These are phyloP conservation scores for Zaprionus tsacasi DNA, from an alignment of 1,140 invertebrate genomes.

Conservation along the genomic window DNA sequence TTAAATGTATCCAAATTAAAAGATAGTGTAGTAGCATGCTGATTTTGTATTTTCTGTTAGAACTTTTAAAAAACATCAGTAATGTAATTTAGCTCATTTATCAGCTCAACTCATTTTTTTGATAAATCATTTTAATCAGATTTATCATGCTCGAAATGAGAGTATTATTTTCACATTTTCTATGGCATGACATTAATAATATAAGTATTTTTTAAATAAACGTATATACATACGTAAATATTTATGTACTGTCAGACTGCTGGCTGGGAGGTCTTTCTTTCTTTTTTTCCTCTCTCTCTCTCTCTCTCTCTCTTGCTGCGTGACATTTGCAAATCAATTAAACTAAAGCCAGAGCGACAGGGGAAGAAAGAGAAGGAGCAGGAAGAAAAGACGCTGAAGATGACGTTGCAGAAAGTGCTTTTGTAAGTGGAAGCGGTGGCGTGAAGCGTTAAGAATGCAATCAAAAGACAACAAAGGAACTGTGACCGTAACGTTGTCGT, in stretches of 20 bases:
- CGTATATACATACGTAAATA: neutral
- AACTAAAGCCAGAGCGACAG: conserved; percentile 23
- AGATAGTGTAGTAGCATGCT: neutral
- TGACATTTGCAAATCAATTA: conserved; percentile 73
- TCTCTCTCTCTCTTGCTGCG: conserved; percentile 2
- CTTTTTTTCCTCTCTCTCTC: neutral
- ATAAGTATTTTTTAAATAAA: neutral
- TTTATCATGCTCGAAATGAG: neutral
- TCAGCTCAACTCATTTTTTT: neutral
- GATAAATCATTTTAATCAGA: neutral
- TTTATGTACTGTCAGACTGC: conserved; percentile 2
- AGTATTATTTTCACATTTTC: neutral
- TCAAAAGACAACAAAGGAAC: conserved; percentile 66
- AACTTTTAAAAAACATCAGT: neutral
- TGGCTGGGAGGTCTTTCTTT: conserved; percentile 7
- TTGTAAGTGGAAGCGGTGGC: conserved; percentile 45
- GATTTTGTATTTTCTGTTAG: neutral
- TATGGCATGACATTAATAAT: neutral
- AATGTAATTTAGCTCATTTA: conserved; percentile 1
- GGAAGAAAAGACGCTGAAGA: neutral
- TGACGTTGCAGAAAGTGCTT: conserved; percentile 28
- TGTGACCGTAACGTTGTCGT: conserved; percentile 60
- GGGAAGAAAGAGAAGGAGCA: conserved; percentile 1
- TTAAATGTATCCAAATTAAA: neutral
- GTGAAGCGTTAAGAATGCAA: conserved; percentile 80